phyloP scores from a whole-genome alignment of 1,140 invertebrate genomes.

The Hyposmocoma kahamanoa region DNA sequence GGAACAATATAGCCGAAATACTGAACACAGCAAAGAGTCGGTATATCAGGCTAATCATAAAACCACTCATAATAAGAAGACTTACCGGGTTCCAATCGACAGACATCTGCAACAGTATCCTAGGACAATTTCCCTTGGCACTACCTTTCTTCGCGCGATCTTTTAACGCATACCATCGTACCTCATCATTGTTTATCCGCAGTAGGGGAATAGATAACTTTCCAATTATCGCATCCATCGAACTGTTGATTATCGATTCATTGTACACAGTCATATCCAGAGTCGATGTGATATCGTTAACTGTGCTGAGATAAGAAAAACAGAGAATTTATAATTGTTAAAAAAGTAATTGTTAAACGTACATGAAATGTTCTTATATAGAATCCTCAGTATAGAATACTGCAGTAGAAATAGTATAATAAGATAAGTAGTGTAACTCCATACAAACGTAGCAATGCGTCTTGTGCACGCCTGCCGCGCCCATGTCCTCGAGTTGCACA shows the following conservation, averaged over 20 bases:
- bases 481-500: too few species aligned
- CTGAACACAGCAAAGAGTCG: too few species aligned
- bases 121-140: constrained; percentile 52
- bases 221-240: constrained; percentile 74
- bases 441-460: too few species aligned
- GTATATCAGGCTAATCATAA: too few species aligned
- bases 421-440: too few species aligned
- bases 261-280: constrained; percentile 52
- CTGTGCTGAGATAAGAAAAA: constrained; percentile 37
- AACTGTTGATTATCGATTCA: constrained; percentile 50
- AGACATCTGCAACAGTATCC: constrained; percentile 70
- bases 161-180: constrained; percentile 57
- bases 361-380: too few species aligned
- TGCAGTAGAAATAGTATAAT: too few species aligned
- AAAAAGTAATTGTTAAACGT: constrained; percentile 2
- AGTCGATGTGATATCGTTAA: constrained; percentile 59
- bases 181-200: constrained; percentile 58
- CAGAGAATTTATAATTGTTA: neutral
- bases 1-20: too few species aligned
- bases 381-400: too few species aligned
- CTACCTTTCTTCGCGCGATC: constrained; percentile 39
- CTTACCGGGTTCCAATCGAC: constrained; percentile 62
- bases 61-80: too few species aligned
- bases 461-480: too few species aligned
- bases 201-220: constrained; percentile 55